Conservation (phyloP, 1,140 invertebrate genomes). For the Nephila pilipes region DNA sequence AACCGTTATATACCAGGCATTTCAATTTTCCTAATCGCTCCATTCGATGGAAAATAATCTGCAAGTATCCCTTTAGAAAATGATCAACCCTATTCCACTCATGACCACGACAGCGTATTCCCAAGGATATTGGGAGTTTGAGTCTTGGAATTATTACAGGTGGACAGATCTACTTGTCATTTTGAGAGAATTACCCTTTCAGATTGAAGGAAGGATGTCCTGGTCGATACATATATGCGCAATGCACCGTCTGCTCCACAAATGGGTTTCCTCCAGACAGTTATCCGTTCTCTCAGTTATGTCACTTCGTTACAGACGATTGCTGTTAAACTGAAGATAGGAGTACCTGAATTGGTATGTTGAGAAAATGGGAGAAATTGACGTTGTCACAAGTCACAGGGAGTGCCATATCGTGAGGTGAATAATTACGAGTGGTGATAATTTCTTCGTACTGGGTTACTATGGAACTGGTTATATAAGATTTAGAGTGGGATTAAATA, state of each 20-base stretch:
- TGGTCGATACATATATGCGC: conserved; percentile 6
- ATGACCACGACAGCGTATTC: not conserved
- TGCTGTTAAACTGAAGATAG: not conserved
- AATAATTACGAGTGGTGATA: not conserved
- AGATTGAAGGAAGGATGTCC: not conserved
- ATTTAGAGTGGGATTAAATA: too few relatives aligned
- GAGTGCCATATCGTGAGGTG: not conserved
- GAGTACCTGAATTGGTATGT: not conserved
- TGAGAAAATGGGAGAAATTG: not conserved
- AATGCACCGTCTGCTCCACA: not conserved
- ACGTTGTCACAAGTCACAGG: not conserved
- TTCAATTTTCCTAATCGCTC: not conserved
- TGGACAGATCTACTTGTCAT: conserved; percentile 7
- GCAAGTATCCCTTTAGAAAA: not conserved
- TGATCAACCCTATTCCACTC: not conserved
- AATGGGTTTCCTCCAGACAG: not conserved
- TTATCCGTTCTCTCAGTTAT: not conserved
- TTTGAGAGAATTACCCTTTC: not conserved
- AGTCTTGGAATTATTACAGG: not conserved
- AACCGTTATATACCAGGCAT: too few relatives aligned
- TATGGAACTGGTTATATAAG: too few relatives aligned
- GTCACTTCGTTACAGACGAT: not conserved
- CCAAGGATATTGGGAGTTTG: not conserved
- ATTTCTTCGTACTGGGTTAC: too few relatives aligned
- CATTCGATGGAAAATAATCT: not conserved